phyloP scores from a whole-genome alignment of 1,140 invertebrate genomes.

The Macrocentrus cingulum region DNA sequence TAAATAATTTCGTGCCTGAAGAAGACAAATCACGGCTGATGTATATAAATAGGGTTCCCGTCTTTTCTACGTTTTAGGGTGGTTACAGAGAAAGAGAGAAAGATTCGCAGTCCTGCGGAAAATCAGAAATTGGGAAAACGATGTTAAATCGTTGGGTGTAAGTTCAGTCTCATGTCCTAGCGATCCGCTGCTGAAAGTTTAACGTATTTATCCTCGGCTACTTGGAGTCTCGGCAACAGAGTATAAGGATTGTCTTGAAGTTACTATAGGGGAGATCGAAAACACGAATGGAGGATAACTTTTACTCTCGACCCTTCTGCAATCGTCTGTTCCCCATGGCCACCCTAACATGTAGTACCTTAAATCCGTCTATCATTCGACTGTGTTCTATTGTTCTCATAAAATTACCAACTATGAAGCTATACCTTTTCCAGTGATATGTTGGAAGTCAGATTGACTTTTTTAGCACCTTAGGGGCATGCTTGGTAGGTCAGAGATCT shows the following conservation, averaged over 20 bases:
- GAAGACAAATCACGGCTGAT: too few species aligned
- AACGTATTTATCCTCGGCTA: conserved; percentile 25
- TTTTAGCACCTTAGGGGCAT: too few species aligned
- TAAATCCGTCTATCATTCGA: too few species aligned
- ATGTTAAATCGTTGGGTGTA: conserved; percentile 29
- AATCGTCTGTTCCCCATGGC: too few species aligned
- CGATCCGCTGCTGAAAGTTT: conserved; percentile 27
- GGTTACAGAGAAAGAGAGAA: neutral
- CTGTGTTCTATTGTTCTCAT: too few species aligned
- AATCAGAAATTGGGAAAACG: conserved; percentile 21
- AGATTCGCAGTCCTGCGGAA: neutral
- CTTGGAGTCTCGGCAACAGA: conserved; percentile 6
- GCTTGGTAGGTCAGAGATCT: too few species aligned
- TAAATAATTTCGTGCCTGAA: too few species aligned
- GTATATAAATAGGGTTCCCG: too few species aligned
- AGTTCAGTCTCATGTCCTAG: conserved; percentile 27
- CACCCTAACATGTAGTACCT: too few species aligned
- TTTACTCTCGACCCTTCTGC: neutral
- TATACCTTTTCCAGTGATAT: too few species aligned
- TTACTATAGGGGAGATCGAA: neutral
- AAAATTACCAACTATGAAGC: too few species aligned
- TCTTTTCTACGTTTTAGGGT: neutral
- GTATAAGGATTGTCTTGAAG: conserved; percentile 2
- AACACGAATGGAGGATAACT: neutral
- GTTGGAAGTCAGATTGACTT: too few species aligned